phyloP scores from a whole-genome alignment of 2,888 invertebrate species.

The Coelinius sp. region DNA sequence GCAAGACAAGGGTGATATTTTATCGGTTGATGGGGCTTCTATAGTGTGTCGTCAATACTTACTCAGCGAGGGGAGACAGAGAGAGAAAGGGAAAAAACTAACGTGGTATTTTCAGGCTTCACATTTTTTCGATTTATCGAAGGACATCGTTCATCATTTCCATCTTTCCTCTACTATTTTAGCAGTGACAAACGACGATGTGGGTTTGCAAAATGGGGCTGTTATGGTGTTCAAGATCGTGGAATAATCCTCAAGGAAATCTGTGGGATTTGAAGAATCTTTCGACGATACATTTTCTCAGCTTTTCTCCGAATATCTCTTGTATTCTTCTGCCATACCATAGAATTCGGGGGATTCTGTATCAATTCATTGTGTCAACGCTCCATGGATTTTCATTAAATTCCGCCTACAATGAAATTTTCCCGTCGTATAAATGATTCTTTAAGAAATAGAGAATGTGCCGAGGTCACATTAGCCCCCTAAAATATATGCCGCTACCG shows the following conservation, averaged over 20 bases:
- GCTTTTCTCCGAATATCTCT: not conserved
- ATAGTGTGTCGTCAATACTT: not conserved
- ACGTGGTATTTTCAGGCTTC: not conserved
- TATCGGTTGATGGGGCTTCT: conserved; percentile 15
- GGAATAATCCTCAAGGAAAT: not conserved
- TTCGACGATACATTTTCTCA: not conserved
- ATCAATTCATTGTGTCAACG: not conserved
- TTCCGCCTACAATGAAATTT: too few species aligned
- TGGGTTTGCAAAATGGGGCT: not conserved
- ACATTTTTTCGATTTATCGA: not conserved
- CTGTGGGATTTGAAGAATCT: conserved; percentile 1
- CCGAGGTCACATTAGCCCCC: too few species aligned
- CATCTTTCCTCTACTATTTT: not conserved
- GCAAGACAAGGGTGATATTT: conserved; percentile 14
- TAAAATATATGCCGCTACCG: too few species aligned
- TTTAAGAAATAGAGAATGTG: too few species aligned
- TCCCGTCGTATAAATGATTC: too few species aligned
- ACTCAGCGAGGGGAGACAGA: not conserved
- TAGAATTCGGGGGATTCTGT: not conserved
- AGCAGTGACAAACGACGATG: conserved; percentile 32
- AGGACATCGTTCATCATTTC: not conserved
- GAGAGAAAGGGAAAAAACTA: not conserved
- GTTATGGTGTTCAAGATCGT: conserved; percentile 2
- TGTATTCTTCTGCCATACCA: not conserved
- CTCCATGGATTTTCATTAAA: not conserved